These are phyloP conservation scores for Streptopelia turtur DNA, from an alignment of 2,797 vertebrate species.

Conservation along the genomic window DNA sequence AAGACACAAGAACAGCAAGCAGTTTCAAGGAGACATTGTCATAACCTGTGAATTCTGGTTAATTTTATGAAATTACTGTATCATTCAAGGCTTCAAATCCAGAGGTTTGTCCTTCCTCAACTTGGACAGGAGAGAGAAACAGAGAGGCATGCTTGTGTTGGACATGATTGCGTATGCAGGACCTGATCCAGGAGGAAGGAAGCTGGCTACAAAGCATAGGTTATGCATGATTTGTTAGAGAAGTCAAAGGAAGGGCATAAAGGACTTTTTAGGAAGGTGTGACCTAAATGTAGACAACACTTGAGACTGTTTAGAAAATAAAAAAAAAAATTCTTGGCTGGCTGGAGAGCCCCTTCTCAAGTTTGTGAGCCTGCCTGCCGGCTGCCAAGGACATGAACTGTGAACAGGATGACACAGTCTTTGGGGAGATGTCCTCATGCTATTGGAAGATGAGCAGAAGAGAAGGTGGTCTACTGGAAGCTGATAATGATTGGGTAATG, in stretches of 20 bases:
- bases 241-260: not conserved
- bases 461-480: not conserved
- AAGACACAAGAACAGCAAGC: not conserved
- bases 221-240: not conserved
- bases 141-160: not conserved
- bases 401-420: accelerated
- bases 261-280: not conserved
- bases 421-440: not conserved
- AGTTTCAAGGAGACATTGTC: not conserved
- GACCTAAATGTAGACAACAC: not conserved
- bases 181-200: not conserved
- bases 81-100: not conserved
- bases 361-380: not conserved
- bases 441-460: not conserved
- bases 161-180: not conserved
- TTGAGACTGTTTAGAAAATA: not conserved
- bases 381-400: not conserved
- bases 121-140: not conserved
- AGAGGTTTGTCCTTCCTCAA: not conserved
- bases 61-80: not conserved
- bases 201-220: not conserved
- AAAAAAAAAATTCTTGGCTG: not conserved
- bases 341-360: not conserved
- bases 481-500: not conserved
- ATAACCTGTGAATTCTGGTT: not conserved